phyloP scores from a whole-genome alignment of 2,888 invertebrate species.

The Baronia brevicornis region DNA sequence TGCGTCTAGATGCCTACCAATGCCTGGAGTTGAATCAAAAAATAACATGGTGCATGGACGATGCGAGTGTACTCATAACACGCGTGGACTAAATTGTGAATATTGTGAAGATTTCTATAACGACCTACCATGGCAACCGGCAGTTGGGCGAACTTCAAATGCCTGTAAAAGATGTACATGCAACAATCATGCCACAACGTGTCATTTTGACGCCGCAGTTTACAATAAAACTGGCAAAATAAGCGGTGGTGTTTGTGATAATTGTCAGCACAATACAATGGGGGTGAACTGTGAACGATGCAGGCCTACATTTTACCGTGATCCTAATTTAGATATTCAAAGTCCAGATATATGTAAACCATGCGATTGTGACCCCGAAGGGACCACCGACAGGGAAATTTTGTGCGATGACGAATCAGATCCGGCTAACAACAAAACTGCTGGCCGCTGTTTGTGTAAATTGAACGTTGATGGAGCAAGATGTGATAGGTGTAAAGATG shows the following conservation, averaged over 20 bases:
- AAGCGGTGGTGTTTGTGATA: constrained; percentile 98
- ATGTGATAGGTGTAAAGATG: constrained; percentile 95
- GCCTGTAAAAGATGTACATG: constrained; percentile 97
- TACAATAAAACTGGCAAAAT: constrained; percentile 92
- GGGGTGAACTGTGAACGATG: constrained; percentile 98
- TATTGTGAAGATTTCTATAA: constrained; percentile 97
- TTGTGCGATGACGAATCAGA: constrained; percentile 96
- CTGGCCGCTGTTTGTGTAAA: constrained; percentile 97
- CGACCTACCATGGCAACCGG: constrained; percentile 98
- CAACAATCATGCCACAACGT: constrained; percentile 93
- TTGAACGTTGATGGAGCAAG: constrained; percentile 89
- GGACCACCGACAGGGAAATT: constrained; percentile 89
- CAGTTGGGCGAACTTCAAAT: constrained; percentile 93
- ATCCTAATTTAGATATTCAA: constrained; percentile 86
- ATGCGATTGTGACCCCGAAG: constrained; percentile 93
- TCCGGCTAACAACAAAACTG: constrained; percentile 82
- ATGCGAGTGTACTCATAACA: constrained; percentile 98
- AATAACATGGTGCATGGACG: constrained; percentile 97
- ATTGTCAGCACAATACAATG: constrained; percentile 97
- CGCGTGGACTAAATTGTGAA: constrained; percentile 97
- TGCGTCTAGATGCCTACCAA: constrained; percentile 91
- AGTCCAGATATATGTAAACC: constrained; percentile 93
- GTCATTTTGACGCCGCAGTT: constrained; percentile 95
- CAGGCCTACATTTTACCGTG: constrained; percentile 93
- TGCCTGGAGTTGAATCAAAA: constrained; percentile 82